Evolutionary conservation across 2,797 vertebrate species (phyloP).

Genomic region (Melanotaenia pygmaea): DNA sequence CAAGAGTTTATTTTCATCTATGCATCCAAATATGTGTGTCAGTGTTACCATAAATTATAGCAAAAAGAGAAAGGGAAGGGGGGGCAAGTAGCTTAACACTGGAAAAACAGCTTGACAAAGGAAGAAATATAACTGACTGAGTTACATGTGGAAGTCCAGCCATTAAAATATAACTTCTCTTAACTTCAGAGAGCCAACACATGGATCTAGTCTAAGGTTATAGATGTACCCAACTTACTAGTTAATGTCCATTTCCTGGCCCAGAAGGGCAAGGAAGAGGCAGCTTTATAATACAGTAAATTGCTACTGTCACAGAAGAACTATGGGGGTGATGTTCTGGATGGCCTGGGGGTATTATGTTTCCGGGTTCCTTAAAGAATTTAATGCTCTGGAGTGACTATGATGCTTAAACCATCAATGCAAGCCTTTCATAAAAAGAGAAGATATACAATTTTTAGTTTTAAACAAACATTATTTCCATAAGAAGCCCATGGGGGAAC

Average conservation of each 20-base stretch:
- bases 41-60: constrained; percentile 9
- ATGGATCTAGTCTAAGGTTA: constrained; percentile 64
- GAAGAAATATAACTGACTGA: constrained; percentile 39
- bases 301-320: constrained; percentile 37
- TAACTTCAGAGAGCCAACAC: constrained; percentile 56
- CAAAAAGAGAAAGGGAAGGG: neutral
- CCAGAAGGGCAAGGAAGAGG: constrained; percentile 28
- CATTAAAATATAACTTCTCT: constrained; percentile 49
- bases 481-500: no score
- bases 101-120: constrained; percentile 20
- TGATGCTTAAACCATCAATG: constrained; percentile 4
- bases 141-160: constrained; percentile 38
- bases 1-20: constrained; percentile 28
- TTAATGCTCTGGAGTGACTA: neutral
- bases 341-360: constrained; percentile 7
- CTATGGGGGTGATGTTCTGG: constrained; percentile 4
- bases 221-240: constrained; percentile 37
- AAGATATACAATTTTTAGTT: neutral
- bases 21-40: constrained; percentile 8
- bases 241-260: constrained; percentile 57
- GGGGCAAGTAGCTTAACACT: constrained; percentile 17
- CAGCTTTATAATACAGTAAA: constrained; percentile 44
- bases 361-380: constrained; percentile 19
- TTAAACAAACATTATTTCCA: neutral
- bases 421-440: neutral